These are phyloP conservation scores for Hirtodrosophila alboralis DNA, from an alignment of 2,888 invertebrate genomes.

Conservation along the genomic window DNA sequence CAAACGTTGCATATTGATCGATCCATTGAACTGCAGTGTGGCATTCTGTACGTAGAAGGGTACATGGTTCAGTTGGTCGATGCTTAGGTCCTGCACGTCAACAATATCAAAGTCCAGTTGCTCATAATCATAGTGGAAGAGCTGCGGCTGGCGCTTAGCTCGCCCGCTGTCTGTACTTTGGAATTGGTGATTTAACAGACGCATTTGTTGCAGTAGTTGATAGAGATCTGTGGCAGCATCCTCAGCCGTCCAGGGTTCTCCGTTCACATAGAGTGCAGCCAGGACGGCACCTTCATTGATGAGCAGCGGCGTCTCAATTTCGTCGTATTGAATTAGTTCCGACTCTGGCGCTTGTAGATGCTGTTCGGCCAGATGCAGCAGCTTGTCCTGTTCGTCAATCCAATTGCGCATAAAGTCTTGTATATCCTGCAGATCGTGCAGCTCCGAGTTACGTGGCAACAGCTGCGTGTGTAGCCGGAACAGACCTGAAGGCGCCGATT, in stretches of 20 bases:
- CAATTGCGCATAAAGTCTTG: slow-evolving; percentile 71
- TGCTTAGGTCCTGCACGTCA: slow-evolving; percentile 69
- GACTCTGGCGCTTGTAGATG: slow-evolving; percentile 8
- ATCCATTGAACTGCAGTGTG: slow-evolving; percentile 68
- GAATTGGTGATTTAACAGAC: slow-evolving; percentile 60
- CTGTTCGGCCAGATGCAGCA: slow-evolving; percentile 43
- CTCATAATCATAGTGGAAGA: slow-evolving; percentile 58
- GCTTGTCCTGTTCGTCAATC: slow-evolving; percentile 74
- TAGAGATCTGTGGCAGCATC: slow-evolving; percentile 72
- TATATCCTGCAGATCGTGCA: slow-evolving; percentile 78
- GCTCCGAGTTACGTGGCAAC: slow-evolving; percentile 76
- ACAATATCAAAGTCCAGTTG: slow-evolving; percentile 71
- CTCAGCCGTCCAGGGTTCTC: slow-evolving; percentile 68
- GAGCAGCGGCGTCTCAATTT: slow-evolving; percentile 64
- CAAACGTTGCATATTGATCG: slow-evolving; percentile 65
- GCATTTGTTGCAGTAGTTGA: slow-evolving; percentile 64
- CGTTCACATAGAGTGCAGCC: slow-evolving; percentile 72
- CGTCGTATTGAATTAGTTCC: slow-evolving; percentile 3
- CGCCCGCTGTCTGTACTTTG: slow-evolving; percentile 27
- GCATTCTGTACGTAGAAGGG: slow-evolving; percentile 73
- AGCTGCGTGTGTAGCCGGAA: slow-evolving; percentile 79
- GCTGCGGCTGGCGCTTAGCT: slow-evolving; percentile 47
- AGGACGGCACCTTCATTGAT: slow-evolving; percentile 62
- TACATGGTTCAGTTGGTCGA: slow-evolving; percentile 80
- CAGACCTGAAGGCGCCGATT: slow-evolving; percentile 78